These are phyloP conservation scores for Vidua chalybeata DNA, from an alignment of 2,113 vertebrate species.

Conservation along the genomic window DNA sequence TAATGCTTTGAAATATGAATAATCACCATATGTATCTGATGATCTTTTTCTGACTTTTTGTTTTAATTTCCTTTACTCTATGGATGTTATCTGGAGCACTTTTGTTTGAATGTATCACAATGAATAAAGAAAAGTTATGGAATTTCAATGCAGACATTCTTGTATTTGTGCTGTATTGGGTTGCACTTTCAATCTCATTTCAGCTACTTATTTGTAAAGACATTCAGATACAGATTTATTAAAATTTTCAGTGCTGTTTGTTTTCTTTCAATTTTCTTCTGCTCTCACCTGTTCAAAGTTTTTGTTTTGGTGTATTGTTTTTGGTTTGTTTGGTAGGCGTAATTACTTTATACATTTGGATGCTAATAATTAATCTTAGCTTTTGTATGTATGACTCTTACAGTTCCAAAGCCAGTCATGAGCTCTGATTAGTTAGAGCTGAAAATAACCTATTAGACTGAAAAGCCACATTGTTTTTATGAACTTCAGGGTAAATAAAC, in stretches of 20 bases:
- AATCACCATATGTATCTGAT: conserved; percentile 37
- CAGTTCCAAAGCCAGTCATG: background rate
- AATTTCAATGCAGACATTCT: conserved; percentile 12
- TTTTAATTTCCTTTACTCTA: conserved; percentile 53
- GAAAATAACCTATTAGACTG: background rate
- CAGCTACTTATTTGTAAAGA: background rate
- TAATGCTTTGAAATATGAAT: conserved; percentile 53
- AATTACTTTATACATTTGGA: background rate
- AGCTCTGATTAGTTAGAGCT: background rate
- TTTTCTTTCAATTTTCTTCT: background rate
- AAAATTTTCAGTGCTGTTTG: background rate
- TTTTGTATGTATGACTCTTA: background rate
- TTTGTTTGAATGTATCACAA: conserved; percentile 62
- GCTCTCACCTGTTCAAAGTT: background rate
- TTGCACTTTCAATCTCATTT: background rate
- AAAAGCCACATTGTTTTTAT: conserved; percentile 5
- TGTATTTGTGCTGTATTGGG: background rate
- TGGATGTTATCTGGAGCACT: conserved; percentile 35
- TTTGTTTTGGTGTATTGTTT: background rate
- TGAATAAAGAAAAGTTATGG: conserved; percentile 38
- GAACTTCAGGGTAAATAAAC: conserved; percentile 14
- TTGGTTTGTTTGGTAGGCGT: background rate
- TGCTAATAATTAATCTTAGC: background rate
- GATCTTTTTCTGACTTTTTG: conserved; percentile 8
- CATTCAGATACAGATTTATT: background rate